Conservation (phyloP, 2,888 invertebrate genomes). For the Quadroppia sp. region DNA sequence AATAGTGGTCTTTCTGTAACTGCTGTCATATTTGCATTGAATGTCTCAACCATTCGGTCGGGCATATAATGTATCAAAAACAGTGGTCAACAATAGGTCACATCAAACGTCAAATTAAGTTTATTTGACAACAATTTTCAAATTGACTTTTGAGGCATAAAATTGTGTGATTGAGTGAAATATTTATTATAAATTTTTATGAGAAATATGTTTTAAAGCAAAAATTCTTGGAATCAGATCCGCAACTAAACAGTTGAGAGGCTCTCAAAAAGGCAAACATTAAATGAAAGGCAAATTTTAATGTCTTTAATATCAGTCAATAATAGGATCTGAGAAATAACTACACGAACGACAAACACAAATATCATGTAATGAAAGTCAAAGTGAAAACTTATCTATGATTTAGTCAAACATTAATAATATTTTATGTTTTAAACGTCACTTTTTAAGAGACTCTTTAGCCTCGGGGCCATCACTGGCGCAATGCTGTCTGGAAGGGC, state of each 20-base stretch:
- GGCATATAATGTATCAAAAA: not conserved
- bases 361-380: constrained; percentile 29
- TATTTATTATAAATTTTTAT: too few relatives aligned
- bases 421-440: constrained; percentile 1
- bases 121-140: not conserved
- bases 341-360: not conserved
- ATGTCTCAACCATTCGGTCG: not conserved
- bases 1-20: not conserved
- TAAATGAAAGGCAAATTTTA: not conserved
- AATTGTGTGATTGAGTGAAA: constrained; percentile 5
- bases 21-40: constrained; percentile 32
- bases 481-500: constrained; percentile 41
- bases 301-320: constrained; percentile 20
- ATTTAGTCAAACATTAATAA: constrained; percentile 21
- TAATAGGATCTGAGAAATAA: not conserved
- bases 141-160: constrained; percentile 5
- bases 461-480: constrained; percentile 34
- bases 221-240: not conserved
- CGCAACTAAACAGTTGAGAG: not conserved
- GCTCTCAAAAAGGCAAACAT: not conserved
- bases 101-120: not conserved
- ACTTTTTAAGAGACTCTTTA: constrained; percentile 26
- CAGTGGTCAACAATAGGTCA: not conserved
- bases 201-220: not conserved
- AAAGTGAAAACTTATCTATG: constrained; percentile 27